Base-by-base conservation (phyloP, 2,888 invertebrate genomes). In the Dolichomitus sp. region DNA sequence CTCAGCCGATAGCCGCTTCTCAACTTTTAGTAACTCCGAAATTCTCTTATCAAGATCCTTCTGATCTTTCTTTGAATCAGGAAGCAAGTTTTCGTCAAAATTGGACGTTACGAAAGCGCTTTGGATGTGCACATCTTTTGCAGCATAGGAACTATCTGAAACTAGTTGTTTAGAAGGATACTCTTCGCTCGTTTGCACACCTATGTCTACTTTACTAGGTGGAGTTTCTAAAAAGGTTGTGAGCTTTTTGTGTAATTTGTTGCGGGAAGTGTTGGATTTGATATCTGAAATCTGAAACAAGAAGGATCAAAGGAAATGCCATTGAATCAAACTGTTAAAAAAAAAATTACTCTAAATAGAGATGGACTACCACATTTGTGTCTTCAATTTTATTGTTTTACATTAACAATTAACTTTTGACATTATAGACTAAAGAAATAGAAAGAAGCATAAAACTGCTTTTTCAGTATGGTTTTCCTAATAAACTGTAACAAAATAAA, bases 221-320 rank as follows among this genome's bases (percentile, higher is more conserved):
- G 88, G 86, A 1, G 83, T 75, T 57, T 89, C 86, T 65, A 91
- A 83, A 85, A 87, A 89, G 68, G 84, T 85, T n/a, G 85, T 75
- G 27, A 92, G 84, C n/a, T 89, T 89, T 81, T 90, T 90, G 76
- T 90, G 88, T 0, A 88, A 54, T 78, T 88, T 90, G 11, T 88
- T 87, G 12, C 88, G 69, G 2, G 79, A 81, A 1, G 91, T 92
- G 48, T 88, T 86, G 6, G 85, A 83, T 57, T 91, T 91, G 23
- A 92, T 86, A 82, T 91, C 90, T 63, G 89, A 87, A 86, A 91
- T 91, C 91, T 90, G 73, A 33, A 83, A 78, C 30, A 63, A 37
- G 81, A 72, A 63, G 42, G n/a, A 30, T 4, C 17, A 23, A 19
- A 17, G 7, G 23, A 23, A 52, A 19, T 6, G 5, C 23, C 0